Conservation (phyloP, 2,797 vertebrate species). For the Amniataba percoides region DNA sequence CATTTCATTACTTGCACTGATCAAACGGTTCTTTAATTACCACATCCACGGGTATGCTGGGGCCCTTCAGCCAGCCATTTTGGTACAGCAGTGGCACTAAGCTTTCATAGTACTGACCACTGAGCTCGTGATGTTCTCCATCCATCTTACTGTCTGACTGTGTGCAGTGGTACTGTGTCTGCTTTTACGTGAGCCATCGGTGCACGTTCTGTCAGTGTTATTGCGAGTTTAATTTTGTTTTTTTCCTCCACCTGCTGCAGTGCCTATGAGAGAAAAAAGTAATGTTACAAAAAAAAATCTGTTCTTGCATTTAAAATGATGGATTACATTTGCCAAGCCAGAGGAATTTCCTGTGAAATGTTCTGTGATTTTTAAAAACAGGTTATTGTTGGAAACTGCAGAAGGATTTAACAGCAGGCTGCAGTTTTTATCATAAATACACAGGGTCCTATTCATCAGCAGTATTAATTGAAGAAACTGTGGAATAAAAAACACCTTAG, state of each 20-base stretch:
- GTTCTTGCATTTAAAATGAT: conserved; percentile 32
- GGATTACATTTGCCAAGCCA: conserved; percentile 28
- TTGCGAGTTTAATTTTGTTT: not conserved
- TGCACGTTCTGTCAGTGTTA: conserved; percentile 2
- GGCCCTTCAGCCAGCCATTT: conserved; percentile 16
- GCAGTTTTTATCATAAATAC: conserved; percentile 12
- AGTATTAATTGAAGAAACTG: conserved; percentile 17
- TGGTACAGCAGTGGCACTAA: not conserved
- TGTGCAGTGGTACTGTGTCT: not conserved
- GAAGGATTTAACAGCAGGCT: not conserved
- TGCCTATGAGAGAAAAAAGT: not conserved
- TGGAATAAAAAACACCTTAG: not conserved
- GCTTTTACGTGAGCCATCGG: not conserved
- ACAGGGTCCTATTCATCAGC: conserved; percentile 9
- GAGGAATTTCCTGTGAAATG: conserved; percentile 31
- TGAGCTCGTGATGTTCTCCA: not conserved
- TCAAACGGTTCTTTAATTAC: conserved; percentile 55
- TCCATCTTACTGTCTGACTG: conserved; percentile 5
- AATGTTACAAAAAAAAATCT: not conserved
- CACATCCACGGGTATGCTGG: conserved; percentile 9
- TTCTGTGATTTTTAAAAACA: conserved; percentile 30
- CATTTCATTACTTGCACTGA: conserved; percentile 47
- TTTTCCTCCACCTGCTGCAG: not conserved
- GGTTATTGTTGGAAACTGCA: conserved; percentile 18
- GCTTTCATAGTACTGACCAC: conserved; percentile 36